Base-by-base conservation (phyloP, 1,140 invertebrate genomes). In the Cyrtorhinus lividipennis region DNA sequence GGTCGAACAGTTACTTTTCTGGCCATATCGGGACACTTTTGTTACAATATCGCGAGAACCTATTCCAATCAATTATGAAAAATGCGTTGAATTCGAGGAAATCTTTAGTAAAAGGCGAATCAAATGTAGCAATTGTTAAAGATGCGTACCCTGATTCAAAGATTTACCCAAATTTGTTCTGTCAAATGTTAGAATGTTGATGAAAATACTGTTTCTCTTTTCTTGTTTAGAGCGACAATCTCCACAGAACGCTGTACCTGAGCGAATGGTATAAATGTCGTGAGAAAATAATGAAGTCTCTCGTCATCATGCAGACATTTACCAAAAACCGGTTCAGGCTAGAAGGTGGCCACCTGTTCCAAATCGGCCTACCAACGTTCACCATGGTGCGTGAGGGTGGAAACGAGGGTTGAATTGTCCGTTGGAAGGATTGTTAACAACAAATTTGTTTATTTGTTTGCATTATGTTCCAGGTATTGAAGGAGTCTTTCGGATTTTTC, bases 291-390 rank as follows among this genome's bases (percentile, higher is more conserved):
- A 62, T 61, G 38, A 65, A 59, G 30, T 62, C 60, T 10, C 8
- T 65, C 1, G 59, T 61, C 15, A 44, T 65, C 15, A 61, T 62
- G 59, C 44, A 65, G 59, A 62, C 60, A 1, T 65, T 62, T 22
- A 65, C 64, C 3, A 65, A 65, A 48, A 62, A 27, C n/a, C 64
- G 62, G 46, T 65, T 65, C 24, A 57, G 61, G 27, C 45, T 65
- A 15, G 45, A 65, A 59, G 64, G 64, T 24, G 64, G 64, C 5
- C 64, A 62, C 25, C 18, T 65, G 13, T 65, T 65, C 57, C 15
- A 20, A 15, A 62, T 65, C 10, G 25, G 38, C 48, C 38, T 65
- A n/a, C 18, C 24, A 23, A 65, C 60, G 26, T 65, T 65, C 27
- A 23, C 57, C 26, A 20, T 62, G 64, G 64, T 65, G 61, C 44